Evolutionary conservation across 2,113 vertebrate species (phyloP).

Genomic region (Phaethon lepturus): DNA sequence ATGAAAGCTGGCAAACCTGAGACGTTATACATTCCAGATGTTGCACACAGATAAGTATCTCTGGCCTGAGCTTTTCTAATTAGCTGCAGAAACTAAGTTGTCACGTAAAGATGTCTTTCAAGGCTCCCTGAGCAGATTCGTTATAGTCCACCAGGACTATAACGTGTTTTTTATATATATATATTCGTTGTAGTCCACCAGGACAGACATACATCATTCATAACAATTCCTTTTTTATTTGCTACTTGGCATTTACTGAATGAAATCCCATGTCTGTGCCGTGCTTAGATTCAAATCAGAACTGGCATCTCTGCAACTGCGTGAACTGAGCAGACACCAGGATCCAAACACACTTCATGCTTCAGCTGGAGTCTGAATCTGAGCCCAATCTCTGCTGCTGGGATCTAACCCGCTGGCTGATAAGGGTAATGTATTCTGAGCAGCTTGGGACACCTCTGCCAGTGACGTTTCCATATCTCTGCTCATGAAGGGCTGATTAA

Average conservation of each 20-base stretch:
- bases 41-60: constrained; percentile 6
- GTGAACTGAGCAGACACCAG: neutral
- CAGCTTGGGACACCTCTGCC: constrained; percentile 14
- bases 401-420: neutral
- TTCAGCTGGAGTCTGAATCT: neutral
- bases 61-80: constrained; percentile 44
- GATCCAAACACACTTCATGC: neutral
- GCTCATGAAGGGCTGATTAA: neutral
- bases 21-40: constrained; percentile 9
- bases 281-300: neutral
- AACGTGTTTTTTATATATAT: too few relatives aligned
- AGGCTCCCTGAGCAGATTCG: neutral
- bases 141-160: neutral
- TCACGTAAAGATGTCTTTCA: neutral
- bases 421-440: constrained; percentile 1
- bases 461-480: constrained; percentile 49
- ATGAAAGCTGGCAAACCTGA: neutral
- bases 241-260: neutral
- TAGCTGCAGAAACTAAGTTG: constrained; percentile 8
- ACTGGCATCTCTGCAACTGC: neutral
- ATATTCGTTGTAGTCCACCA: too few relatives aligned
- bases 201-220: neutral
- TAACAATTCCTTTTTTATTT: neutral
- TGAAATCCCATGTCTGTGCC: neutral
- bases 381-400: neutral